These are phyloP conservation scores for Ceratitis capitata DNA, from an alignment of 1,140 invertebrate species.

Conservation along the genomic window DNA sequence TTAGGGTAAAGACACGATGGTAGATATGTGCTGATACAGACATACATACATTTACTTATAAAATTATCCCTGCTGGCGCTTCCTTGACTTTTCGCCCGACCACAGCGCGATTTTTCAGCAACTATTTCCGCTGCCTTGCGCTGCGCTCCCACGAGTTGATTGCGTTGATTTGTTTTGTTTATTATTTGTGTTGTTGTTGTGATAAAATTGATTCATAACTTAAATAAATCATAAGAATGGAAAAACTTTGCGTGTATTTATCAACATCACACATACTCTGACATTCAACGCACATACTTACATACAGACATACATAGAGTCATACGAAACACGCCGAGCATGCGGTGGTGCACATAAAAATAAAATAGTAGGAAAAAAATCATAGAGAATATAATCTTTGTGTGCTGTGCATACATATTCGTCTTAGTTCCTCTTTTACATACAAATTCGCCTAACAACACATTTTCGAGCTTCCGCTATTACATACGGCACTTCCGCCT, in stretches of 20 bases:
- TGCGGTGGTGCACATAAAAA: not conserved
- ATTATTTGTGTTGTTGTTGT: slow-evolving; percentile 40
- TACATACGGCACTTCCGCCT: not conserved
- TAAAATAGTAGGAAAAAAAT: not conserved
- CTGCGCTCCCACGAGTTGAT: not conserved
- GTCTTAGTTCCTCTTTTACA: not conserved
- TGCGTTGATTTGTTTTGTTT: slow-evolving; percentile 32
- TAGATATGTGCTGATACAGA: not conserved
- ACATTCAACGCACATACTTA: not conserved
- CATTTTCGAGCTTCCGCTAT: not conserved
- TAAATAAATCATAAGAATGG: slow-evolving; percentile 44
- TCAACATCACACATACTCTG: slow-evolving; percentile 37
- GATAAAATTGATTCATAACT: slow-evolving; percentile 47
- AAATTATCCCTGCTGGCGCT: not conserved
- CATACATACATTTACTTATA: not conserved
- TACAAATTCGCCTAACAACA: not conserved
- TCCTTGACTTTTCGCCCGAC: not conserved
- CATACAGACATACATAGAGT: not conserved
- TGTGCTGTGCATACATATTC: not conserved
- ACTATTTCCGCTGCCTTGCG: slow-evolving; percentile 27
- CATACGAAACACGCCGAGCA: too few species aligned
- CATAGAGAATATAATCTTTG: not conserved
- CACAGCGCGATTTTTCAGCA: not conserved
- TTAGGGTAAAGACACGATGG: too few species aligned
- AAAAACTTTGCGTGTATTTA: slow-evolving; percentile 44